Base-by-base conservation (phyloP, 1,140 invertebrate species). In the Aricia agestis region DNA sequence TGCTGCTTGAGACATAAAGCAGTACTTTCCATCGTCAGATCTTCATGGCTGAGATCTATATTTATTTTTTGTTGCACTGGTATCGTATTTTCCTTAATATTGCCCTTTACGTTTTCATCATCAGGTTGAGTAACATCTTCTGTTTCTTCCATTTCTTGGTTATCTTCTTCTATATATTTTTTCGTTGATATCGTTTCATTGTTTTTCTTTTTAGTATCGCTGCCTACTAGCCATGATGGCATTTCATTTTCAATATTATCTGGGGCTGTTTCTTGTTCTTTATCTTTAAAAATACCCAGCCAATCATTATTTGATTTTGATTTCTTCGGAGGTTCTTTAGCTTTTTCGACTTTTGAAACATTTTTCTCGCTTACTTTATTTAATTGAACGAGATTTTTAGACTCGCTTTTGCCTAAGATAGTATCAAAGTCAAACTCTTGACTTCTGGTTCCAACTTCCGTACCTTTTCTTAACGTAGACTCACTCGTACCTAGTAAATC, bases 1-100 rank as follows among this genome's bases (percentile, higher is more conserved):
- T 92, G 90, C 75, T 92, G 90, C 61, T 92, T 89, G 67, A 92
- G 79, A 73, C 84, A 92, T 18, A 92, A 71, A 6, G 90, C 79
- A 36, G 90, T 86, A n/a, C 92, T 84, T 74, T 92, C 82, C 70
- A 85, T 74, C 15, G 87, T 83, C 19, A 91, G 75, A 70, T 90
- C 85, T 73, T 90, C 83, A 74, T 82, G 82, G 67, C 69, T 78
- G 10, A 73, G 66, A 15, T 77, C 76, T 36, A 78, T 65, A 2
- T 59, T 5, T 17, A 3, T 7, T 63, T 63, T 63, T 17, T 19
- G 59, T 63, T 18, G 6, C 6, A 63, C 11, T 11, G 59, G 19
- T 10, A 59, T 17, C 6, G 19, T 13, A 63, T 19, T 63, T 63
- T 63, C 59, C 11, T 11, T 25, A 19, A 11, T 63, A 17, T 63